Evolutionary conservation across 2,113 vertebrate species (phyloP), one percentile per base, ranked within the genome.

Genomic region (Lamprotornis superbus): DNA sequence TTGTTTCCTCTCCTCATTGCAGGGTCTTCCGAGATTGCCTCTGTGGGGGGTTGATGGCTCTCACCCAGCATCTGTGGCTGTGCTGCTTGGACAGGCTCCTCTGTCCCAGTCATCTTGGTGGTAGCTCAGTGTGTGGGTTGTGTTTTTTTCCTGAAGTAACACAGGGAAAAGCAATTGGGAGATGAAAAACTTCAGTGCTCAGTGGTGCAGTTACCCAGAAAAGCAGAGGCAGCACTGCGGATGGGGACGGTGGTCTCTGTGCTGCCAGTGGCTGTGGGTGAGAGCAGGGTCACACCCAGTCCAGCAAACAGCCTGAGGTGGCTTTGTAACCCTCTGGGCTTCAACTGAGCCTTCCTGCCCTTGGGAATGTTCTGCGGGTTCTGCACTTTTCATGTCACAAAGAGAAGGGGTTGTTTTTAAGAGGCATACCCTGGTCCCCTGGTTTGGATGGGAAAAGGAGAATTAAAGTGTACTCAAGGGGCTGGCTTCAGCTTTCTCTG

Each of bases 1-100:
- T 93, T 89, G 69, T 93, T 91, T 83, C 86, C 87, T 93, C 76
- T 76, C 42, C 28, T 83, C 50, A 35, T 76, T 12, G 9, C 67
- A 70, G 76, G 67, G 68, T 84, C 78, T 87, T 85, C 76, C 1
- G 4, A 37, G 40, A 68, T 28, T 61, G 61, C 69, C 59, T 78
- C 40, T 67, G 76, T 42, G 52, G 82, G 46, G 70, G 56, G 64
- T 14, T 89, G 80, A 53, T 77, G 71, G 79, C 61, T 94, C 39
- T 83, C 31, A 42, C 74, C 86, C 70, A 47, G 59, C 53, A 7
- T 27, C 61, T 49, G 50, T 2, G 1, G 44, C 1, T 0, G 46
- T 57, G 61, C 23, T 59, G 55, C 69, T 83, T 92, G 76, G 73
- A 46, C 39, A 37, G 52, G 44, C 76, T 87, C 21, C 74, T 82